A percentile compares a stretch with the other conserved stretches of the same genome.
These are phyloP conservation scores for Salarias fasciatus DNA, from an alignment of 2,797 vertebrate genomes.

Conservation along the genomic window DNA sequence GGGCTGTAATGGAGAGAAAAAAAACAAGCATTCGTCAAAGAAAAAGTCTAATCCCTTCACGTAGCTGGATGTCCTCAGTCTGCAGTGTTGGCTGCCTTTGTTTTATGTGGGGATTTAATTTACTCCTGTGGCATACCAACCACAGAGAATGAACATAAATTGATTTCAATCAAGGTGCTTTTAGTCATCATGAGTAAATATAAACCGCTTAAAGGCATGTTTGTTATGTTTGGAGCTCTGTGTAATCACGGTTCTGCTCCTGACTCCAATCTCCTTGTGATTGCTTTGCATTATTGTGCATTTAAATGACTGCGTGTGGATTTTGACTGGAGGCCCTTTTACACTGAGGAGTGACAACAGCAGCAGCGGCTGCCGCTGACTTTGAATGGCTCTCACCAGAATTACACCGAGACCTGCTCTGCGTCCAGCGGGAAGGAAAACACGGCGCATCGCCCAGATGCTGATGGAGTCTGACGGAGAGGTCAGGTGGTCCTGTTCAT, in stretches of 20 bases:
- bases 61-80: neutral
- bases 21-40: neutral
- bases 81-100: constrained; percentile 11
- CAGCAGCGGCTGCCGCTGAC: no score
- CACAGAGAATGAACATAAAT: constrained; percentile 1
- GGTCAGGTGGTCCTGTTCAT: no score
- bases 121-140: neutral
- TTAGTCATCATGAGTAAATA: constrained; percentile 22
- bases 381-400: no score
- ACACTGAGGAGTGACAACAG: neutral
- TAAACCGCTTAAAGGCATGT: constrained; percentile 25
- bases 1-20: neutral
- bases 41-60: neutral
- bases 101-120: constrained; percentile 7
- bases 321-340: constrained; percentile 3
- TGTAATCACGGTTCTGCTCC: neutral
- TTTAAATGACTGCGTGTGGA: constrained; percentile 7
- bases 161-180: constrained; percentile 20
- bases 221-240: constrained; percentile 1
- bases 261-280: constrained; percentile 7
- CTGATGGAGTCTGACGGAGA: no score
- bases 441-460: no score
- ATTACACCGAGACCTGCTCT: no score
- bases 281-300: constrained; percentile 9
- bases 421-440: no score